A percentile compares a stretch with the other conserved stretches of the same genome.
Evolutionary conservation across 1,140 invertebrate species (phyloP).

Genomic region (Contarinia nasturtii): DNA sequence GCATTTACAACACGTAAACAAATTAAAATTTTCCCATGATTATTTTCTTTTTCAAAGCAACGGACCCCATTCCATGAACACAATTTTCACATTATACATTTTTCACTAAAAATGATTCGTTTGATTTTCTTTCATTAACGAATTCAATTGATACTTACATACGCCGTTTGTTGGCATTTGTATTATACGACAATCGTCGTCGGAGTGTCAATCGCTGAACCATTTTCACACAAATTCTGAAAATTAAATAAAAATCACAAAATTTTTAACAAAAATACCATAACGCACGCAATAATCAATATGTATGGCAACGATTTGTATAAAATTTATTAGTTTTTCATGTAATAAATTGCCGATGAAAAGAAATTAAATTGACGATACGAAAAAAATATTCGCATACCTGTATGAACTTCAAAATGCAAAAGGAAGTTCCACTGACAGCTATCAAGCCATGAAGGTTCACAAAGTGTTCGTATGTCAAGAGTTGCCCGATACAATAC

Average conservation of each 20-base stretch:
- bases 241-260: background rate
- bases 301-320: background rate
- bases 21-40: no score
- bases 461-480: no score
- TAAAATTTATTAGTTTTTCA: background rate
- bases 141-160: conserved; percentile 53
- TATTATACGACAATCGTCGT: conserved; percentile 92
- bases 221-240: no score
- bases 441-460: no score
- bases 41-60: no score
- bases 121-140: no score
- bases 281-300: background rate
- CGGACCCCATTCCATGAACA: no score
- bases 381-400: no score
- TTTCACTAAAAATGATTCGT: no score
- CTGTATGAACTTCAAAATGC: background rate
- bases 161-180: conserved; percentile 84
- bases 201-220: conserved; percentile 88
- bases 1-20: no score
- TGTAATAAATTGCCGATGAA: background rate
- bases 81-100: no score
- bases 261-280: background rate
- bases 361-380: background rate
- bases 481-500: no score
- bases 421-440: background rate